These are phyloP conservation scores for Myotis pilosus DNA, from an alignment of 2,797 vertebrate species.

Conservation along the genomic window DNA sequence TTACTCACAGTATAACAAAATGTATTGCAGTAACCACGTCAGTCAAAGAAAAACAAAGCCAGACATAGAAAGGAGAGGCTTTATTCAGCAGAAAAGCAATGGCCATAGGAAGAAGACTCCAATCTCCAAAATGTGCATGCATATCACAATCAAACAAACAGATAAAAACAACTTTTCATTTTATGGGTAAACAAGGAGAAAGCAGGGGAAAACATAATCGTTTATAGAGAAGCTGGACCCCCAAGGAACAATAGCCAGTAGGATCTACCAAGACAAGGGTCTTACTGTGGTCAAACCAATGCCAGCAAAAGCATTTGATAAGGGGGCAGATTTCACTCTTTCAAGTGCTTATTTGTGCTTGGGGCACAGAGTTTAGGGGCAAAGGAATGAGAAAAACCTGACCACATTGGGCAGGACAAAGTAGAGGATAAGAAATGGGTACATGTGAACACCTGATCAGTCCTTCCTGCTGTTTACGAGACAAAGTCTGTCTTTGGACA, in stretches of 20 bases:
- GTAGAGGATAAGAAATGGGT: background rate
- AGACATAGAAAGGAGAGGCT: background rate
- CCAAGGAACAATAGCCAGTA: background rate
- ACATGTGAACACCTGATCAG: background rate
- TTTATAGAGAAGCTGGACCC: background rate
- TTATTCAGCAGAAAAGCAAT: background rate
- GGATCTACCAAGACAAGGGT: background rate
- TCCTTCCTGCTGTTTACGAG: background rate
- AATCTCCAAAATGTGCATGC: background rate
- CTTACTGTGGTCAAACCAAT: background rate
- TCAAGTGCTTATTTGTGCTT: background rate
- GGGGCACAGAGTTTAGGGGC: background rate
- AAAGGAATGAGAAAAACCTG: background rate
- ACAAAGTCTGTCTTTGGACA: background rate
- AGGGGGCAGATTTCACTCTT: background rate
- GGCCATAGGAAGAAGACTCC: background rate
- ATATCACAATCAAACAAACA: background rate
- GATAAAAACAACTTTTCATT: background rate
- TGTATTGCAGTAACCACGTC: background rate
- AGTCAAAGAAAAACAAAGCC: constrained; percentile 2
- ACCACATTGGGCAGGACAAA: background rate
- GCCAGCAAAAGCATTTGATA: background rate
- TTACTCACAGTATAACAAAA: background rate
- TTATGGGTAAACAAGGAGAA: background rate
- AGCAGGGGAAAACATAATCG: background rate